Percentiles rank a stretch among this genome's conserved stretches.
Conservation (phyloP, 2,113 vertebrate genomes). For the Sardina pilchardus region DNA sequence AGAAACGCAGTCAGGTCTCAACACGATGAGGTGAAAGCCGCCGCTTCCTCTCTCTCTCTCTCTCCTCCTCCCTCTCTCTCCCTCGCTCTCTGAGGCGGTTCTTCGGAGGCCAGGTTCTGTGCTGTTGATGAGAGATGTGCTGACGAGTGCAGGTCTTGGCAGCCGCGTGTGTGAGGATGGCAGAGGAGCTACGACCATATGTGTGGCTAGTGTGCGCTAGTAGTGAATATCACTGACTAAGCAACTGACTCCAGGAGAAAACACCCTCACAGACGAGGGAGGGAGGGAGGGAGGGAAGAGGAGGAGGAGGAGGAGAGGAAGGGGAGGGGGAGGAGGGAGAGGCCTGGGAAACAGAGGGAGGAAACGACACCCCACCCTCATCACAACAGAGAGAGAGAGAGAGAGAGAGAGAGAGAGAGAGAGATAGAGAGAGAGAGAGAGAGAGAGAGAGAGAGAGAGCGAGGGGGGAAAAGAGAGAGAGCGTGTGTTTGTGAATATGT, state of each 20-base stretch:
- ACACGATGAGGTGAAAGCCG: background rate
- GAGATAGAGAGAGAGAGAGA: slow-evolving; percentile 43
- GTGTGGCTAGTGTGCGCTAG: background rate
- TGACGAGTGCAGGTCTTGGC: background rate
- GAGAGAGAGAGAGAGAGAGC: background rate
- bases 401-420: background rate
- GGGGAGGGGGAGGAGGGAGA: slow-evolving; percentile 26
- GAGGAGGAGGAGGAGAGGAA: slow-evolving; percentile 21
- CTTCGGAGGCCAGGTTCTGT: background rate
- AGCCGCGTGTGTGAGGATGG: background rate
- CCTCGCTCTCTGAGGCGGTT: background rate
- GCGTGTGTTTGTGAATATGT: background rate
- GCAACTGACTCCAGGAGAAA: slow-evolving; percentile 39
- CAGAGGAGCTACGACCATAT: background rate
- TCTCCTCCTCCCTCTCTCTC: background rate
- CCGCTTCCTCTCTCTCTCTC: background rate
- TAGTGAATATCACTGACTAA: slow-evolving; percentile 25
- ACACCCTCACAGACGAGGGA: slow-evolving; percentile 43
- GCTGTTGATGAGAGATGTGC: background rate
- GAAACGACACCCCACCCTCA: slow-evolving; percentile 73
- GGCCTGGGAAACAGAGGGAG: slow-evolving; percentile 70
- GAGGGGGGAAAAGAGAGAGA: background rate
- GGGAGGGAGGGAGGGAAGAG: slow-evolving; percentile 17
- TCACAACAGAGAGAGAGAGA: slow-evolving; percentile 32
- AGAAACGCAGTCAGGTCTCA: background rate